Conservation (phyloP, 2,888 invertebrate genomes). For the Crossocerus cetratus region DNA sequence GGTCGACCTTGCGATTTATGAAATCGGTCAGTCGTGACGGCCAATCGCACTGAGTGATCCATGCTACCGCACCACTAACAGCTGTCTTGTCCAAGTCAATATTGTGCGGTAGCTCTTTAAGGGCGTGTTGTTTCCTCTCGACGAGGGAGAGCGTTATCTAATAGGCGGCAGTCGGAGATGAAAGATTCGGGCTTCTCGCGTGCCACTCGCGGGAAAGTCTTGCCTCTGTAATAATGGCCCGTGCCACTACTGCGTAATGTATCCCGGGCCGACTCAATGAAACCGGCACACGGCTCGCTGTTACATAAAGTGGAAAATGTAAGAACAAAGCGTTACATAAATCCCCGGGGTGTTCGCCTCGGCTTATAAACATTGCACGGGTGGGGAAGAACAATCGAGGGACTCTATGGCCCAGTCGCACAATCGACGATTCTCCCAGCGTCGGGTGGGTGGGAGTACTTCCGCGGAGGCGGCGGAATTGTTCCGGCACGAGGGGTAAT, state of each 20-base stretch:
- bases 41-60: background rate
- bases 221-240: background rate
- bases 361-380: background rate
- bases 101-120: no score
- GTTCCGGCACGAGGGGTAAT: no score
- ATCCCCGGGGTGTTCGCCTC: background rate
- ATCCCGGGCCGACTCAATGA: background rate
- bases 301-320: constrained; percentile 5
- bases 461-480: no score
- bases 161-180: no score
- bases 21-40: background rate
- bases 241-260: background rate
- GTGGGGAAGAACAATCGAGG: background rate
- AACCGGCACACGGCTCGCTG: background rate
- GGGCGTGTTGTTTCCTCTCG: no score
- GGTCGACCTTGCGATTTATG: constrained; percentile 1
- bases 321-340: background rate
- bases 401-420: background rate
- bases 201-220: no score
- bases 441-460: no score
- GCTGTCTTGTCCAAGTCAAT: no score
- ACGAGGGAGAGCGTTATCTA: no score
- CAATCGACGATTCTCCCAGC: no score
- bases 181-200: no score
- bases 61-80: no score